A percentile compares a stretch with the other conserved stretches of the same genome.
Conservation (phyloP, 2,797 vertebrate genomes). For the Falco naumanni region DNA sequence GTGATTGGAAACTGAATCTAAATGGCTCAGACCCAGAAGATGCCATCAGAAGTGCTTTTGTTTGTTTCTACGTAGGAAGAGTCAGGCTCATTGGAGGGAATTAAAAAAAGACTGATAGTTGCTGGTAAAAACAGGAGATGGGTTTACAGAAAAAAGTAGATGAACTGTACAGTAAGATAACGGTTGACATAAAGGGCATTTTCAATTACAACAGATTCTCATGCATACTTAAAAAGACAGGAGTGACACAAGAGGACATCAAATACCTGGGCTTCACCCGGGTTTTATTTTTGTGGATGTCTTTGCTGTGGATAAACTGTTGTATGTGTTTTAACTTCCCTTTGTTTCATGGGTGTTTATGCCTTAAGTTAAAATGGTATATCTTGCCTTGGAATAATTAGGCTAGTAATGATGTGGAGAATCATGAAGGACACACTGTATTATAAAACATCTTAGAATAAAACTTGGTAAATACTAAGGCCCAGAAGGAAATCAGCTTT, state of each 20-base stretch:
- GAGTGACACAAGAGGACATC: slow-evolving; percentile 77
- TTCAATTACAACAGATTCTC: slow-evolving; percentile 91
- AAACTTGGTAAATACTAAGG: slow-evolving; percentile 76
- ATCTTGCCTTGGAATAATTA: slow-evolving; percentile 72
- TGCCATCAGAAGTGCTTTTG: slow-evolving; percentile 86
- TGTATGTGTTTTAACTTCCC: slow-evolving; percentile 73
- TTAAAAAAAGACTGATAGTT: slow-evolving; percentile 76
- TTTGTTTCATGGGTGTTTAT: slow-evolving; percentile 63
- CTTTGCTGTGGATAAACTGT: slow-evolving; percentile 65
- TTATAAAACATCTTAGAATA: slow-evolving; percentile 64
- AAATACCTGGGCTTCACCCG: slow-evolving; percentile 18
- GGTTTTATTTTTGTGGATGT: slow-evolving; percentile 44
- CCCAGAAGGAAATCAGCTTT: slow-evolving; percentile 72
- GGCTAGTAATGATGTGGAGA: slow-evolving; percentile 40
- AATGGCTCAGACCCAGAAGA: slow-evolving; percentile 87
- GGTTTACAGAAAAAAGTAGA: slow-evolving; percentile 87
- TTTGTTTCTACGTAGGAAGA: slow-evolving; percentile 80
- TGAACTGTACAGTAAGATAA: slow-evolving; percentile 84
- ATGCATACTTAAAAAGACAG: slow-evolving; percentile 88
- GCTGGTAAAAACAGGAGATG: slow-evolving; percentile 85
- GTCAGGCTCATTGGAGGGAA: background rate
- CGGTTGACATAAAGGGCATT: slow-evolving; percentile 88
- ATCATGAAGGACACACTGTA: slow-evolving; percentile 34
- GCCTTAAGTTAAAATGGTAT: slow-evolving; percentile 68
- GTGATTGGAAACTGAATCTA: slow-evolving; percentile 86